phyloP scores from a whole-genome alignment of 1,140 invertebrate species.

The Dryas iulia region DNA sequence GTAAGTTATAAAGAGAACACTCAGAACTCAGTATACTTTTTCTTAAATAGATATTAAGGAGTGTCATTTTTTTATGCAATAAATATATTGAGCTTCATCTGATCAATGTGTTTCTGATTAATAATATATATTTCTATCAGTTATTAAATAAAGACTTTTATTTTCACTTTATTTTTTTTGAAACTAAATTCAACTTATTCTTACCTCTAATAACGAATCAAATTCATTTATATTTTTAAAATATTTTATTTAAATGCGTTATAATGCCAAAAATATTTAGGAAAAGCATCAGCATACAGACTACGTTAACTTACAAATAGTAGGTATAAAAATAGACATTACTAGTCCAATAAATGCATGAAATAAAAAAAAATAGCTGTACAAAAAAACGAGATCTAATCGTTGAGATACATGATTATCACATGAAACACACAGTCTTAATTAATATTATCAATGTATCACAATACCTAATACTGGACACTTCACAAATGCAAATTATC shows the following conservation, averaged over 20 bases:
- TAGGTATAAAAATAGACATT: slow-evolving; percentile 40
- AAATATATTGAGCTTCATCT: too few relatives aligned
- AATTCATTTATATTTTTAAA: slow-evolving; percentile 13
- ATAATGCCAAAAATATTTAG: slow-evolving; percentile 38
- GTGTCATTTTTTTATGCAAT: too few relatives aligned
- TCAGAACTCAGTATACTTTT: too few relatives aligned
- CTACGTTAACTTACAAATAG: slow-evolving; percentile 10
- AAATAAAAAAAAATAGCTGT: slow-evolving; percentile 27
- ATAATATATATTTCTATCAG: too few relatives aligned
- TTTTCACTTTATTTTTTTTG: too few relatives aligned
- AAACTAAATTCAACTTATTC: too few relatives aligned
- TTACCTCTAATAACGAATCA: too few relatives aligned
- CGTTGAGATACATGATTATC: slow-evolving; percentile 52
- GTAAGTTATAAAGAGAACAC: too few relatives aligned
- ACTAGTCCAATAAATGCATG: slow-evolving; percentile 29
- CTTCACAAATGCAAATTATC: slow-evolving; percentile 38
- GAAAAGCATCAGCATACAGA: slow-evolving; percentile 25
- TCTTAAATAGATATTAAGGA: too few relatives aligned
- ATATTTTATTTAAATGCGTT: slow-evolving; percentile 39
- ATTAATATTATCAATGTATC: slow-evolving; percentile 50
- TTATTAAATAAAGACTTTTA: too few relatives aligned
- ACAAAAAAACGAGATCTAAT: slow-evolving; percentile 58
- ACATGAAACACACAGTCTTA: slow-evolving; percentile 60
- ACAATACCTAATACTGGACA: slow-evolving; percentile 70
- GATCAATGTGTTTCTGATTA: too few relatives aligned